Percentiles rank a stretch among this genome's conserved stretches.
These are phyloP conservation scores for Neostethus bicornis DNA, from an alignment of 2,797 vertebrate genomes.

Conservation along the genomic window DNA sequence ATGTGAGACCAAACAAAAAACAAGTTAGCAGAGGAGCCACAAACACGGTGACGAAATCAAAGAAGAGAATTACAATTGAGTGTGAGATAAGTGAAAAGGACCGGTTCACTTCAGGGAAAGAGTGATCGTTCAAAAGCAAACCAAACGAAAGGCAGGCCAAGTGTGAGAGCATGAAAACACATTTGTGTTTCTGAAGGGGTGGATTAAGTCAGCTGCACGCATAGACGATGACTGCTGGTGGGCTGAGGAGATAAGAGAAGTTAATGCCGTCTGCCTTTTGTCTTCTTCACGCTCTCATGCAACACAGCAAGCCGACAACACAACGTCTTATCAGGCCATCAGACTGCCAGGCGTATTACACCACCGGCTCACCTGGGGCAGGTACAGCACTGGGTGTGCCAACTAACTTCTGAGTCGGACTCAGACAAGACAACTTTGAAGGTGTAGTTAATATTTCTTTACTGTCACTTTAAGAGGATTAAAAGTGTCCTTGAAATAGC, in stretches of 20 bases:
- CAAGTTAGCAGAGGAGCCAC: constrained; percentile 41
- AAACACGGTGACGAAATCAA: constrained; percentile 57
- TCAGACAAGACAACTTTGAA: constrained; percentile 55
- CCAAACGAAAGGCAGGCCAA: constrained; percentile 19
- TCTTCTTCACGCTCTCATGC: constrained; percentile 72
- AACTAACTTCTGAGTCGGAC: constrained; percentile 41
- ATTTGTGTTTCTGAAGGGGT: constrained; percentile 18
- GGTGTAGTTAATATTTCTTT: constrained; percentile 68
- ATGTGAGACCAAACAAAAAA: constrained; percentile 56
- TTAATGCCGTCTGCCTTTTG: constrained; percentile 78
- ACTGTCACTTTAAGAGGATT: constrained; percentile 57
- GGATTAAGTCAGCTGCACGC: constrained; percentile 51
- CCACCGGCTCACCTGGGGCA: constrained; percentile 54
- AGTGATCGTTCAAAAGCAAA: constrained; percentile 42
- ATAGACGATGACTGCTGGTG: constrained; percentile 50
- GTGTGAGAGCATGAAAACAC: constrained; percentile 11
- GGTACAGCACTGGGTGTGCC: constrained; percentile 53
- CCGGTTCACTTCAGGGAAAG: constrained; percentile 67
- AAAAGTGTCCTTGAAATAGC: constrained; percentile 29
- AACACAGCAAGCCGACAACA: constrained; percentile 67
- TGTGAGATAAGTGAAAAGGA: constrained; percentile 50
- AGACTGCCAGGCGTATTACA: constrained; percentile 46
- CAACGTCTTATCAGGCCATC: constrained; percentile 64
- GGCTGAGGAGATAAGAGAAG: constrained; percentile 70
- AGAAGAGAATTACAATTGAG: constrained; percentile 44